A percentile compares a stretch with the other conserved stretches of the same genome.
Conservation (phyloP, 2,888 invertebrate genomes). For the Meganola albula region DNA sequence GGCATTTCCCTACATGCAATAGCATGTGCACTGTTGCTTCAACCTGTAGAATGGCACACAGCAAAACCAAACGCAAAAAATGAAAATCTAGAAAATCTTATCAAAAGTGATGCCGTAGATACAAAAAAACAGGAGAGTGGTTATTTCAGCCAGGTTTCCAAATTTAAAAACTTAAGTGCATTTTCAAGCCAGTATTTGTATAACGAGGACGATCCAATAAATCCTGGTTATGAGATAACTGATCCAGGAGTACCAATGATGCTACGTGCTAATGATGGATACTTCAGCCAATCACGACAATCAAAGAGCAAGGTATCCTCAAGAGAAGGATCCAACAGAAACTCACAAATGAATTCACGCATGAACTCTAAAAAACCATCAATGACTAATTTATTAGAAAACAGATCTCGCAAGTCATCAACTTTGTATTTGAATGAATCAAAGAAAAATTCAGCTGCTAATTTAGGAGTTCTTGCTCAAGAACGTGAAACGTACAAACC, state of each 20-base stretch:
- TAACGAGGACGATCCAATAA: conserved; percentile 80
- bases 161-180: conserved; percentile 61
- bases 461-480: conserved; percentile 51
- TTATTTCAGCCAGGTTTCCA: conserved; percentile 58
- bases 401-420: conserved; percentile 64
- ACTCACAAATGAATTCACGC: conserved; percentile 68
- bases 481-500: conserved; percentile 56
- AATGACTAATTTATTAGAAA: conserved; percentile 65
- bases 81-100: conserved; percentile 43
- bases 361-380: conserved; percentile 67
- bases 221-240: conserved; percentile 80
- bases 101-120: conserved; percentile 45
- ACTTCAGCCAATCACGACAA: conserved; percentile 74
- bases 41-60: conserved; percentile 86
- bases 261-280: conserved; percentile 79
- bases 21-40: conserved; percentile 81
- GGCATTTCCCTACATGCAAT: conserved; percentile 83
- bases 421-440: conserved; percentile 70
- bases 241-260: conserved; percentile 84
- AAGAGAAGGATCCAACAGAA: conserved; percentile 58
- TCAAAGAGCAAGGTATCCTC: conserved; percentile 61
- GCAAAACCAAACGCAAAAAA: conserved; percentile 52
- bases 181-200: conserved; percentile 82
- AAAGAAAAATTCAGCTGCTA: conserved; percentile 63
- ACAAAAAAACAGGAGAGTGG: conserved; percentile 52